Evolutionary conservation across 2,888 invertebrate species (phyloP).

Genomic region (Autographa gamma): DNA sequence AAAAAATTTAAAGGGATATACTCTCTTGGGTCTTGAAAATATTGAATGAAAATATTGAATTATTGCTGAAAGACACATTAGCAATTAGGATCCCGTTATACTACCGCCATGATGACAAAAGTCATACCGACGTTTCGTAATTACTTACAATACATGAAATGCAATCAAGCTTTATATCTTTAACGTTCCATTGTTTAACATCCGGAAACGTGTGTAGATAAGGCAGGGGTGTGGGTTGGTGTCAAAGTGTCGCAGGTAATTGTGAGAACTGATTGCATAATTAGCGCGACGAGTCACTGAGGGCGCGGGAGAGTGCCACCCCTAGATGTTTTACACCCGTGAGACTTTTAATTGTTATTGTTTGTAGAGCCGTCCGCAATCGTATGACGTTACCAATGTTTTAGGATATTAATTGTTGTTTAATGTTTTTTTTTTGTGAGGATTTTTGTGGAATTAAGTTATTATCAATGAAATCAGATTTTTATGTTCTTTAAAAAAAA

Average conservation of each 20-base stretch:
- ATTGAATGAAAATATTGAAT: no score
- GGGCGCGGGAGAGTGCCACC: conserved; percentile 84
- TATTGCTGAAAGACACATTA: no score
- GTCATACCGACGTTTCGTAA: background rate
- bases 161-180: background rate
- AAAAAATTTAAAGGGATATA: no score
- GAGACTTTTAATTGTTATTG: conserved; percentile 83
- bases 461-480: no score
- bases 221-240: conserved; percentile 52
- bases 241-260: conserved; percentile 74
- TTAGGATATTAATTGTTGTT: conserved; percentile 46
- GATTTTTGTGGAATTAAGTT: no score
- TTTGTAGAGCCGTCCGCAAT: conserved; percentile 56
- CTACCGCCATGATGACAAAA: background rate
- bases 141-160: no score
- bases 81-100: no score
- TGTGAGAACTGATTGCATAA: conserved; percentile 88
- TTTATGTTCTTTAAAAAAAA: no score
- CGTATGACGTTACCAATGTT: conserved; percentile 51
- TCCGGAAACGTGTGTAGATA: conserved; percentile 38
- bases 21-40: no score
- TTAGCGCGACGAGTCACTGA: conserved; percentile 83
- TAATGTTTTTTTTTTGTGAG: conserved; percentile 6
- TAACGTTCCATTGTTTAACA: conserved; percentile 16
- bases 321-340: conserved; percentile 80